Base-by-base conservation (phyloP, 1,140 invertebrate species). In the Hyphantria cunea region DNA sequence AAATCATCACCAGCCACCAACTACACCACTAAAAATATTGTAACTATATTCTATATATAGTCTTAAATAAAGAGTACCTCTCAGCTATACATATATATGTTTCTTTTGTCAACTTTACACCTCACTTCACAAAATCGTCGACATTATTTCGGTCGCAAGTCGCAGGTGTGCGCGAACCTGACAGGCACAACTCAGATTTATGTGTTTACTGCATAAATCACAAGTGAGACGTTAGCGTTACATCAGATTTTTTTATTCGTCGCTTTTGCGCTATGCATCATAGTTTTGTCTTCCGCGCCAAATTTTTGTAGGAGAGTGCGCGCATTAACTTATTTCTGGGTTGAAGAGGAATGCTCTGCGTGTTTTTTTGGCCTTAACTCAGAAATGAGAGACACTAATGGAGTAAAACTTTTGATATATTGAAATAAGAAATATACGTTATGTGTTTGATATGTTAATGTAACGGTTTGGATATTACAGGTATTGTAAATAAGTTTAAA, bases 131-230 rank as follows among this genome's bases (percentile, higher is more conserved):
- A 44, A 54, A 12, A 54, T 25, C 17, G 52, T 44, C 47, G 51
- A 12, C 49, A 14, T 52, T 31, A 44, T 51, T 44, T 61, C 39
- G 37, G 58, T 51, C 39, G 37, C 39, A 61, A 61, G 58, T 61
- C 47, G 58, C 58, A 48, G 49, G 58, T 61, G 58, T 61, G 58
- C 39, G 12, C n/a, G 37, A n/a, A 13, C 25, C 72, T 81, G 82
- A 83, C 83, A 86, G 82, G 83, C 76, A 77, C 78, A 86, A 89
- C 84, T 89, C 86, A 80, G 88, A 91, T 91, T 91, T 90, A 91
- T 90, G 86, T 90, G 88, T 91, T 90, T 89, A 89, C 88, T 82
- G 83, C 79, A 90, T 89, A 90, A 90, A 90, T 91, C 89, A 89
- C 75, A 61, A 33, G 14, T 33, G 55, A 64, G 65, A 58, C 70